These are phyloP conservation scores for Drosophila meridionalis DNA, from an alignment of 2,888 invertebrate genomes.

Conservation along the genomic window DNA sequence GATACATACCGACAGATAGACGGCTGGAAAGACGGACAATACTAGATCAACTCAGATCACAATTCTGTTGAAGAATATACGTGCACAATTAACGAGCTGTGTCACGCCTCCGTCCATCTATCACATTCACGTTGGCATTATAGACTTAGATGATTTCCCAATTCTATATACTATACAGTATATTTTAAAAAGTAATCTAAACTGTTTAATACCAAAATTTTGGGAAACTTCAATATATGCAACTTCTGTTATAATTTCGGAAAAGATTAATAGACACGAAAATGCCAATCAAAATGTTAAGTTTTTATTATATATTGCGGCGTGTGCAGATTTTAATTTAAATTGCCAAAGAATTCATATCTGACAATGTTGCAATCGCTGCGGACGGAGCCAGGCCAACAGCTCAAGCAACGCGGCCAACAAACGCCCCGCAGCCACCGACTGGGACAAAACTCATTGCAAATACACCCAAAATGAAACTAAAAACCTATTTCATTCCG, in stretches of 20 bases:
- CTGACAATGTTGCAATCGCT: constrained; percentile 60
- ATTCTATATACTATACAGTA: too few relatives aligned
- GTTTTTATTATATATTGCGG: constrained; percentile 9
- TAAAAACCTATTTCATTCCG: constrained; percentile 31
- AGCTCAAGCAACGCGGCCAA: constrained; percentile 49
- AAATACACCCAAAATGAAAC: constrained; percentile 39
- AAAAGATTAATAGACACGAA: neutral
- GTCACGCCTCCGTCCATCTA: too few relatives aligned
- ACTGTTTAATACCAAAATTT: neutral
- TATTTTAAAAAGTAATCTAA: neutral
- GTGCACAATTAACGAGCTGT: too few relatives aligned
- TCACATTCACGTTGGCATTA: too few relatives aligned
- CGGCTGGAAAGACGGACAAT: too few relatives aligned
- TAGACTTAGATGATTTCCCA: too few relatives aligned
- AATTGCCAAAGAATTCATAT: constrained; percentile 44
- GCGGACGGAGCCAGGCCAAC: constrained; percentile 27
- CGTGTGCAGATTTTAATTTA: constrained; percentile 54
- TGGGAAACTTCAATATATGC: neutral
- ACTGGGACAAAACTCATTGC: constrained; percentile 36
- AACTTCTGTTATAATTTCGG: neutral
- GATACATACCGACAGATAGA: too few relatives aligned
- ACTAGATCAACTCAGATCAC: too few relatives aligned
- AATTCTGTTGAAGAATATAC: too few relatives aligned
- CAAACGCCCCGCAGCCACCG: constrained; percentile 45
- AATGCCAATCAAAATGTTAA: constrained; percentile 15